Conservation (phyloP, 1,140 invertebrate species). For the Laodelphax striatellus region DNA sequence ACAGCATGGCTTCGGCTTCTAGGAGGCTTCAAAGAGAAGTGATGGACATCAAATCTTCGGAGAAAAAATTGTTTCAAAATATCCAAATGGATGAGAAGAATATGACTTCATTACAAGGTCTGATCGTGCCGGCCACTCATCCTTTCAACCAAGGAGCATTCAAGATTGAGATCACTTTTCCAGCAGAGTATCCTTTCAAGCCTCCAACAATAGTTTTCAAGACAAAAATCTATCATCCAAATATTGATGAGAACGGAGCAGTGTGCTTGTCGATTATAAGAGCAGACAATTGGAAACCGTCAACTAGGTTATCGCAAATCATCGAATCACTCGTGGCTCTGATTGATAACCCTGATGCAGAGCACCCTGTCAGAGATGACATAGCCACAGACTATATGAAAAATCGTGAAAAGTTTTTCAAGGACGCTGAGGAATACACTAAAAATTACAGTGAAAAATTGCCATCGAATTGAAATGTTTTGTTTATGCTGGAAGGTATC, state of each 20-base stretch:
- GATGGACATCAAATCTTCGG: conserved; percentile 69
- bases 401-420: conserved; percentile 94
- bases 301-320: conserved; percentile 97
- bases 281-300: conserved; percentile 99
- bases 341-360: conserved; percentile 95
- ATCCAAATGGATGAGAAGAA: conserved; percentile 89
- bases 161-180: conserved; percentile 95
- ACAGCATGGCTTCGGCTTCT: no score
- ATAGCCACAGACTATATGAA: conserved; percentile 93
- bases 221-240: conserved; percentile 99
- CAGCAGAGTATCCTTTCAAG: conserved; percentile 99
- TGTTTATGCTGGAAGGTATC: no score
- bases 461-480: no score
- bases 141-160: conserved; percentile 99
- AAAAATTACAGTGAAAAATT: conserved; percentile 92
- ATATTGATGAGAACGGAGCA: conserved; percentile 98
- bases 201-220: conserved; percentile 97
- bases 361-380: conserved; percentile 92
- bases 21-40: conserved; percentile 43
- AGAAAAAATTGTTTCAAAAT: conserved; percentile 72
- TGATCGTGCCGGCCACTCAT: conserved; percentile 88
- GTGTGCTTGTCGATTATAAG: conserved; percentile 94
- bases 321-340: conserved; percentile 91
- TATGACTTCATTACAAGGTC: conserved; percentile 85
- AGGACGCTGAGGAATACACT: conserved; percentile 97